Base-by-base conservation (phyloP, 2,113 vertebrate genomes). In the Herpailurus yagouaroundi region DNA sequence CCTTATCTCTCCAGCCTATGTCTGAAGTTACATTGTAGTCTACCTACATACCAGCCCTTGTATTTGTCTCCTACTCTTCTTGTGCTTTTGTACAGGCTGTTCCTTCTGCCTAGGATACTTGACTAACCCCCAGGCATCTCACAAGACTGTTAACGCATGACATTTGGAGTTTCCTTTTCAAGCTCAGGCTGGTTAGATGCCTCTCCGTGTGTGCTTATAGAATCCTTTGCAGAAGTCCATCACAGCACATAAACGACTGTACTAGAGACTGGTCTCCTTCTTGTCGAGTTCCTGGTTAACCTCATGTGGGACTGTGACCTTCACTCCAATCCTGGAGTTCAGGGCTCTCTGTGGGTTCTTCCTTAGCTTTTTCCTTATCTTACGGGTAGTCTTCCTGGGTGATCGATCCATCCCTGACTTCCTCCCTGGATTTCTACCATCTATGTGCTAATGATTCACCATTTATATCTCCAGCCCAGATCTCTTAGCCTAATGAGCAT, bases 401-500 rank as follows among this genome's bases (percentile, higher is more conserved):
- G 52, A 69, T 38, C 23, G 13, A 31, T 15, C 52, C n/a, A 41
- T 60, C 41, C 45, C 13, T 3, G 19, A 18, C 79, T 41, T 68
- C 38, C 27, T 68, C 69, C 71, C 81, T 69, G 48, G 41, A 31
- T 84, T 77, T 63, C 83, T 77, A 18, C 55, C 84, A 55, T 38
- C 63, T 88, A 1, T 4, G 3, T 31, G 38, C 29, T 71, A 60
- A 63, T 69, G 95, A 81, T 33, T 84, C 76, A 88, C 29, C 36
- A 18, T 73, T 79, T 45, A 0, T 76, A 84, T 33, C 91, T 81
- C 33, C 57, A 90, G 68, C 52, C 74, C 63, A 74, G n/a, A 95
- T 91, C 82, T 88, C 83, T 68, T 90, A 48, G 93, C 38, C 50
- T 94, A 88, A 88, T 21, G 77, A 94, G 79, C 29, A 84, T 29